phyloP scores from a whole-genome alignment of 2,113 vertebrate genomes.

The Oryctolagus cuniculus region mOryCun1.1 NC_091442.1:74045001-74045500 shows the following conservation, averaged over 20 bases:
- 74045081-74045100: neutral
- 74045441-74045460: neutral
- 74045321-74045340: neutral
- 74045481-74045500: neutral
- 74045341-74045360: neutral
- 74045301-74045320: neutral
- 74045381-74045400: neutral
- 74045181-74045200: constrained; percentile 34
- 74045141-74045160: neutral
- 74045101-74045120: neutral
- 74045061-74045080: neutral
- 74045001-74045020: too few relatives aligned
- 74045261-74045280: neutral
- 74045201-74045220: neutral
- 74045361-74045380: neutral
- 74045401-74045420: neutral
- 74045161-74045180: constrained; percentile 3
- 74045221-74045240: neutral
- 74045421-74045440: constrained; percentile 52
- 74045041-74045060: neutral
- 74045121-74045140: neutral
- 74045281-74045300: neutral
- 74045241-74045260: neutral
- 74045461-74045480: neutral
- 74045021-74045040: too few relatives aligned